Evolutionary conservation across 2,797 vertebrate species (phyloP).

Genomic region (Coreius guichenoti): DNA sequence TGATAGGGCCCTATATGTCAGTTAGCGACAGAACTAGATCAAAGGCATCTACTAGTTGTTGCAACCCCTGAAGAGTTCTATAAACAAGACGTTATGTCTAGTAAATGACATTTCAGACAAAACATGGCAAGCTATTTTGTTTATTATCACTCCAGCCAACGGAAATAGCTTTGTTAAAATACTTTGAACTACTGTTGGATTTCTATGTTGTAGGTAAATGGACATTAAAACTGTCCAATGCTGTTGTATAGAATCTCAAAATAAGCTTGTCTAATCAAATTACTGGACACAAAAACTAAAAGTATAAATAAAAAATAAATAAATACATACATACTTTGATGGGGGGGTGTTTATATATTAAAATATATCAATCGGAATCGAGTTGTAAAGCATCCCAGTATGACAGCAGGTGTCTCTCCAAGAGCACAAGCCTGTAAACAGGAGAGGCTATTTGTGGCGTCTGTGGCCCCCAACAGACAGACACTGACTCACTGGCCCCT

Average conservation of each 20-base stretch:
- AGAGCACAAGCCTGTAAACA: constrained; percentile 29
- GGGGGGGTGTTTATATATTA: neutral
- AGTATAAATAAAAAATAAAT: too few relatives aligned
- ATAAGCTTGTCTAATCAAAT: neutral
- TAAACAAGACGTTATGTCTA: neutral
- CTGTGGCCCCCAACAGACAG: constrained; percentile 44
- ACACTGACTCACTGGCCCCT: constrained; percentile 48
- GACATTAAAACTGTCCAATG: too few relatives aligned
- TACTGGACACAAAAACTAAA: neutral
- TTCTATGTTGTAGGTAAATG: neutral
- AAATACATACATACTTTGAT: too few relatives aligned
- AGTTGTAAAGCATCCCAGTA: constrained; percentile 1
- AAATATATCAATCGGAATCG: neutral
- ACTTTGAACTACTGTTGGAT: neutral
- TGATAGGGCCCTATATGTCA: neutral
- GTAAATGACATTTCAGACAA: neutral
- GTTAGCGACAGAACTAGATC: neutral
- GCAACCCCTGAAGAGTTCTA: neutral
- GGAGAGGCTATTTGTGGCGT: constrained; percentile 42
- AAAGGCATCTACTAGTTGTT: neutral
- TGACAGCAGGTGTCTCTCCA: constrained; percentile 38
- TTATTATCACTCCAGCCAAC: neutral
- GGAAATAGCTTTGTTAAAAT: neutral
- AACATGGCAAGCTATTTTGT: neutral
- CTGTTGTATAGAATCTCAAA: neutral